Evolutionary conservation across 1,140 invertebrate species (phyloP), one percentile per base, ranked within the genome.

Genomic region (Drosophila aff.): DNA sequence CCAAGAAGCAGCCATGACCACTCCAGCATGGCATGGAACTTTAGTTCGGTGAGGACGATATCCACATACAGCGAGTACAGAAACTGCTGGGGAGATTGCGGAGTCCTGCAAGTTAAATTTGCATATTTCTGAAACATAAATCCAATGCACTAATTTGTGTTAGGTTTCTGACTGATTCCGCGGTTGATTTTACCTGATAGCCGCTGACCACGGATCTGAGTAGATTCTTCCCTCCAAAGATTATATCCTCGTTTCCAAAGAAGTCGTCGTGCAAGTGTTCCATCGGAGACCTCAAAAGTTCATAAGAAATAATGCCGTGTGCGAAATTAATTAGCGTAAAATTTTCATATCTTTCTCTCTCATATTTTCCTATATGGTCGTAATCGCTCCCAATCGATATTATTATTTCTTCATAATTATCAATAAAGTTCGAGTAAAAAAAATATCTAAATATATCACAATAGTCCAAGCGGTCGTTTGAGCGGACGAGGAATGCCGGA

Each of bases 1-100:
- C 94, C 95, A 15, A 97, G 93, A 44, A 97, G 92, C 94, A 96
- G 96, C 94, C 96, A 97, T 0, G 97, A 96, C 93, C 97, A 98
- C 91, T 97, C 96, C 93, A 97, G 95, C 96, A 98, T 97, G 16
- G 95, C 94, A 92, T 96, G 97, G 2, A 96, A 97, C 92, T 97
- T 97, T 61, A 97, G 94, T 94, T 97, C 96, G 0, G 96, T 95
- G 11, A 97, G 91, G 3, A 96, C 95, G 55, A 97, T 95, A 1
- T 95, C 95, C 75, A 95, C 95, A 94, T 97, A 97, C 43, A 97
- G 94, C 92, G 96, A 96, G 83, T 96, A 97, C 10, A 97, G 93
- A 31, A 97, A 93, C 92, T 97, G 96, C 68, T 97, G 96, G 0
- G 96, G 95, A 0, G 96, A 97, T 92, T 97, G 95, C 59, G 95